These are phyloP conservation scores for Zeugodacus cucurbitae DNA, from an alignment of 1,140 invertebrate species.

Conservation along the genomic window DNA sequence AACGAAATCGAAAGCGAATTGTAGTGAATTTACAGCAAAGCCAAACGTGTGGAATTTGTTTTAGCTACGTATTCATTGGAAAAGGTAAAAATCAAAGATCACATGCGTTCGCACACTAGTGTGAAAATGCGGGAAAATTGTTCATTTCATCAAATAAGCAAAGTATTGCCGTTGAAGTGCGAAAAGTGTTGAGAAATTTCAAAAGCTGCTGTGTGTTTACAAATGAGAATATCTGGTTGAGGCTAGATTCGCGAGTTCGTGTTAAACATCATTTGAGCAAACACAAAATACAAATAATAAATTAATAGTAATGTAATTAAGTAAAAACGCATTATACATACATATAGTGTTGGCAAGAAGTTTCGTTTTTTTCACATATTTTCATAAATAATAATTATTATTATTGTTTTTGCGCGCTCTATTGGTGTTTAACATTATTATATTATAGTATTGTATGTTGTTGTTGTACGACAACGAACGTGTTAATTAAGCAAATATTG, in stretches of 20 bases:
- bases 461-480: neutral
- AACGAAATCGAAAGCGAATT: slow-evolving; percentile 13
- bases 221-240: neutral
- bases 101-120: neutral
- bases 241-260: neutral
- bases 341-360: neutral
- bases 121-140: slow-evolving; percentile 19
- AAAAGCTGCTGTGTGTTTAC: neutral
- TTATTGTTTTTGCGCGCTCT: neutral
- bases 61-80: neutral
- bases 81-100: neutral
- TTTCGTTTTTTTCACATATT: neutral
- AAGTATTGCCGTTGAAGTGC: neutral
- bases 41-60: neutral
- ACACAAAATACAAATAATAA: neutral
- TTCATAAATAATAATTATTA: neutral
- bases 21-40: neutral
- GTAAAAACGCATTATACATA: neutral
- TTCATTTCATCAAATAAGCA: neutral
- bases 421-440: neutral
- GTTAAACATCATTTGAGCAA: neutral
- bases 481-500: slow-evolving; percentile 20
- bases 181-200: neutral
- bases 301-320: neutral
- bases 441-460: neutral